Evolutionary conservation across 2,888 invertebrate species (phyloP).

Genomic region (Norana najaformis): DNA sequence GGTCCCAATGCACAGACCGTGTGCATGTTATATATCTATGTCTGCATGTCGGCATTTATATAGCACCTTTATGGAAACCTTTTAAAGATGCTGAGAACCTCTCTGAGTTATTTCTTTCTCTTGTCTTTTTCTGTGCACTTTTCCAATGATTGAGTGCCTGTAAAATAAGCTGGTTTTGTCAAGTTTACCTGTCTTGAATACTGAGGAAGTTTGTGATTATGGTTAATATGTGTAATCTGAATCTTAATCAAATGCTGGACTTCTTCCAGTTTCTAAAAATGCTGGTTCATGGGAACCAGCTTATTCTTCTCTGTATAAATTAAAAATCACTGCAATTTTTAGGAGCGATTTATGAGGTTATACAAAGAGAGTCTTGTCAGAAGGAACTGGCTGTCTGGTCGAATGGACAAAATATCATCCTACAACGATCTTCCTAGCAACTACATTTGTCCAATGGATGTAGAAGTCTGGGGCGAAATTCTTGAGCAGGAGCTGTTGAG

Average conservation of each 20-base stretch:
- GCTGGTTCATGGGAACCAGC: not conserved
- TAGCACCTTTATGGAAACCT: too few species aligned
- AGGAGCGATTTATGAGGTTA: not conserved
- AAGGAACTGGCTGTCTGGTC: not conserved
- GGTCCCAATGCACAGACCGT: too few species aligned
- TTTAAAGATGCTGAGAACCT: too few species aligned
- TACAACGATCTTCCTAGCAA: conserved; percentile 15
- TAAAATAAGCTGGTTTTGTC: too few species aligned
- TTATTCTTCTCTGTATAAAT: not conserved
- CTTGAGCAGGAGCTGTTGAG: not conserved
- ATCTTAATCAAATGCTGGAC: too few species aligned
- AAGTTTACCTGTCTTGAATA: too few species aligned
- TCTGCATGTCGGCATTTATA: not conserved
- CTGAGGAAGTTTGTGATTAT: too few species aligned
- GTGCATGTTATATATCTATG: too few species aligned
- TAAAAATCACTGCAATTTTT: not conserved
- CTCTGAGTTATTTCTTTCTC: too few species aligned
- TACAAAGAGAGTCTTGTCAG: not conserved
- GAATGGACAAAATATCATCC: conserved; percentile 17
- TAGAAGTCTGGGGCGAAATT: conserved; percentile 18
- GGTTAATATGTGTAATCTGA: too few species aligned
- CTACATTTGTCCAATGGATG: not conserved
- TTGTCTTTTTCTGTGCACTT: too few species aligned
- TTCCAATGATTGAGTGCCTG: too few species aligned
- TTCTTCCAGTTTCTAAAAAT: not conserved